Base-by-base conservation (phyloP, 2,888 invertebrate genomes). In the Gymnosoma rotundatum region DNA sequence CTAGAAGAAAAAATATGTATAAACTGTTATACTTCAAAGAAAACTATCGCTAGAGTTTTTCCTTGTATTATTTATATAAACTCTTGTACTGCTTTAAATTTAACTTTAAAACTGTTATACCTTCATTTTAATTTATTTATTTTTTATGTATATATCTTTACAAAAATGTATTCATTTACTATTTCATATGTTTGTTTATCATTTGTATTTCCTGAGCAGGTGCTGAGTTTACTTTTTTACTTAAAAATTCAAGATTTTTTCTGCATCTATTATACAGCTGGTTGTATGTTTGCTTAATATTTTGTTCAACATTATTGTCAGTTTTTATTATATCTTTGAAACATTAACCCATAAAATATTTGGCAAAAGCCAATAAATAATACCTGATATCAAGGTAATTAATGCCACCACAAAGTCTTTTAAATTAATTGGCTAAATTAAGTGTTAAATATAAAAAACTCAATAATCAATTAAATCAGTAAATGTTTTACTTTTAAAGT, bases 391-490 rank as follows among this genome's bases (percentile, higher is more conserved):
- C 56, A 21, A 67, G 38, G 32, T 61, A 78, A 78, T 69, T 52
- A 52, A 69, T 52, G 61, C 18, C 42, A 32, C 12, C 21, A 8
- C 1, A 38, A 42, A 52, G 18, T 20, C 18, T 60, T 25, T 63
- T 69, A 45, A 78, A 78, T 78, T 69, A 61, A 78, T 69, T 78
- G 69, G 61, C 67, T 42, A 61, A 70, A 78, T 69, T 45, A 70
- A 78, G 63, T 78, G 69, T 54, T 63, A 54, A 67, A 60, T 50
- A 42, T 3, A 50, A 38, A 67, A 67, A 67, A 42, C 6, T 50
- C 42, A 7, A 52, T 7, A 52, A 20, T 50, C 8, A 52, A 66
- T 42, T 78, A 61, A 45, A 67, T 42, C 50, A 6, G 5, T 45
- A 74, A 64, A 38, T 32, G 1, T 67, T 60, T 58, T 38, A 42